Evolutionary conservation across 2,797 vertebrate species (phyloP).

Genomic region (Clarias platycephalus): DNA sequence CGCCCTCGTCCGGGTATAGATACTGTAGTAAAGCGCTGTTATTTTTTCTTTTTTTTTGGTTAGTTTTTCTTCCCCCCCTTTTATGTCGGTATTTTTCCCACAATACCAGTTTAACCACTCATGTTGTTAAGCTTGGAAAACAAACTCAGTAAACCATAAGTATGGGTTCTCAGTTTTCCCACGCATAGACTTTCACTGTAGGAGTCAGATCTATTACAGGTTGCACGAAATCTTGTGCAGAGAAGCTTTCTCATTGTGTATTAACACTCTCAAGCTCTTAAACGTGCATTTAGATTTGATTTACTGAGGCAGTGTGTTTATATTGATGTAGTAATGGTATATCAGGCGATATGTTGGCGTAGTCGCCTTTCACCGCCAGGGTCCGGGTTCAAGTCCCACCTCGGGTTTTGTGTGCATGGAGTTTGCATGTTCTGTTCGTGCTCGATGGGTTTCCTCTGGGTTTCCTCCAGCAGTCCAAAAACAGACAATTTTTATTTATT

Average conservation of each 20-base stretch:
- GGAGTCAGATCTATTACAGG: background rate
- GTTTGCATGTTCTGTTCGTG: no score
- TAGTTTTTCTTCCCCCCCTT: no score
- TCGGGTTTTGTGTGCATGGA: no score
- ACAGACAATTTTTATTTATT: no score
- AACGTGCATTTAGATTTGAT: no score
- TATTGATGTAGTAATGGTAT: background rate
- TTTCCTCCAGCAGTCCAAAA: no score
- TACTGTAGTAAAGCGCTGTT: background rate
- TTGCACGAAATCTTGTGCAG: background rate
- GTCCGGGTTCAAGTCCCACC: no score
- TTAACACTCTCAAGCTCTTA: background rate
- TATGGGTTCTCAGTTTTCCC: constrained; percentile 19
- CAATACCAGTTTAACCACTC: constrained; percentile 23
- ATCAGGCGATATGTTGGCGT: no score
- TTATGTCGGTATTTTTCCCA: constrained; percentile 10
- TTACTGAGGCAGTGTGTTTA: background rate
- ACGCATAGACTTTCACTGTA: background rate
- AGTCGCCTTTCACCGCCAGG: no score
- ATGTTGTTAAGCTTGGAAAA: constrained; percentile 19
- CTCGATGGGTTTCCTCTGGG: no score
- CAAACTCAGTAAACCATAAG: constrained; percentile 27
- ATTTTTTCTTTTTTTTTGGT: background rate
- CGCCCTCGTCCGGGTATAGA: background rate
- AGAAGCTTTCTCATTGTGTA: background rate